Percentiles rank a stretch among this genome's conserved stretches.
phyloP scores from a whole-genome alignment of 2,888 invertebrate genomes.

The Carterocephalus palaemon region DNA sequence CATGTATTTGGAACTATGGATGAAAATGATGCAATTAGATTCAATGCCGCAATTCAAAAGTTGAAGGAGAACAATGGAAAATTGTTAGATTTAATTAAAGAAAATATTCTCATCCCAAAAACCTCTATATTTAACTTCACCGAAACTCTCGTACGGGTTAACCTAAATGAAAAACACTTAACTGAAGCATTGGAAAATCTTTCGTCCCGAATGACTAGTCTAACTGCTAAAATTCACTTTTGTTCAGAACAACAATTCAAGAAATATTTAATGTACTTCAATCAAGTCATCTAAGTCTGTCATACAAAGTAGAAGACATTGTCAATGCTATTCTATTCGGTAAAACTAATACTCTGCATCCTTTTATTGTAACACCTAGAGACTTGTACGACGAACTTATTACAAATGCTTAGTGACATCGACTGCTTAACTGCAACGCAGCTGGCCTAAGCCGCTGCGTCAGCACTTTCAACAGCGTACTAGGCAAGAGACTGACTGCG shows the following conservation, averaged over 20 bases:
- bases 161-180: neutral
- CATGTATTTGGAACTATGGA: slow-evolving; percentile 32
- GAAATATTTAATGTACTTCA: slow-evolving; percentile 2
- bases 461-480: too few species aligned
- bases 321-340: slow-evolving; percentile 12
- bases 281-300: slow-evolving; percentile 3
- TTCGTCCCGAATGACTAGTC: neutral
- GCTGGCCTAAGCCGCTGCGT: too few species aligned
- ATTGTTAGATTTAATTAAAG: neutral
- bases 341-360: slow-evolving; percentile 11
- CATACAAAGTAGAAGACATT: slow-evolving; percentile 12
- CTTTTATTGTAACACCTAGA: neutral
- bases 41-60: slow-evolving; percentile 25
- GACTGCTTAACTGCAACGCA: too few species aligned
- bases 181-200: neutral
- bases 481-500: too few species aligned
- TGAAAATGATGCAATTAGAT: slow-evolving; percentile 30
- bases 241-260: slow-evolving; percentile 3
- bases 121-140: slow-evolving; percentile 6
- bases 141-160: neutral
- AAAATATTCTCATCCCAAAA: slow-evolving; percentile 5
- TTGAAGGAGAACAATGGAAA: neutral
- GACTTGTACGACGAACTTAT: slow-evolving; percentile 7
- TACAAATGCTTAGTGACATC: too few species aligned
- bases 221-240: slow-evolving; percentile 2